These are phyloP conservation scores for Bombus superbus DNA, from an alignment of 1,140 invertebrate species.

Conservation along the genomic window DNA sequence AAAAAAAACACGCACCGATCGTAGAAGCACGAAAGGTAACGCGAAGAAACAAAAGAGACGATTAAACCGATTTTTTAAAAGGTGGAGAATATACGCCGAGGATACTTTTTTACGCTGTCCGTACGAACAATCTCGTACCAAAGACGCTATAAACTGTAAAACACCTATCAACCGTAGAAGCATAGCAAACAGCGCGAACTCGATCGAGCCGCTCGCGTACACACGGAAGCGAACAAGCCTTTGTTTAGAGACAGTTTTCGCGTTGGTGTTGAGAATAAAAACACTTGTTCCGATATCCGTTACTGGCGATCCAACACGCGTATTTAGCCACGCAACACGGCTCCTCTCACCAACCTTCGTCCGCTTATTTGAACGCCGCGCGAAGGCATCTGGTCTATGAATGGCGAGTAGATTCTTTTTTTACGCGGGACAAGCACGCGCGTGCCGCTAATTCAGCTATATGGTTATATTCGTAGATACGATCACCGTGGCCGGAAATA, in stretches of 20 bases:
- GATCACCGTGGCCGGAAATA: not conserved
- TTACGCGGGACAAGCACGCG: not conserved
- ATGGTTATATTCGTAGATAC: not conserved
- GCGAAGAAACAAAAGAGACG: too few relatives aligned
- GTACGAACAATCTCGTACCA: too few relatives aligned
- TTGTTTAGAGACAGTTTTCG: slow-evolving; percentile 27
- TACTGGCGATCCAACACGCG: not conserved
- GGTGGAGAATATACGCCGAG: too few relatives aligned
- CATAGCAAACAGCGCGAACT: not conserved
- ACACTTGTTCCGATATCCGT: not conserved
- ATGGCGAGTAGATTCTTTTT: slow-evolving; percentile 29
- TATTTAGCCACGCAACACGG: slow-evolving; percentile 8
- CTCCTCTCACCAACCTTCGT: not conserved
- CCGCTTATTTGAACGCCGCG: slow-evolving; percentile 29
- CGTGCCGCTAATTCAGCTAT: not conserved
- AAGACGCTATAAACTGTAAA: not conserved
- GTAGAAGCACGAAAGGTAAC: too few relatives aligned
- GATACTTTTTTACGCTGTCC: not conserved
- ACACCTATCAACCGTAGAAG: not conserved
- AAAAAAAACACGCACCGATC: too few relatives aligned
- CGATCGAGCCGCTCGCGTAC: not conserved
- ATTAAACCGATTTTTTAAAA: too few relatives aligned
- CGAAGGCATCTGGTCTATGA: slow-evolving; percentile 36
- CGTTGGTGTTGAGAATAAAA: not conserved
- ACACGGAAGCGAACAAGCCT: not conserved